Evolutionary conservation across 2,888 invertebrate species (phyloP), one percentile per base, ranked within the genome.

Genomic region (Latheticus oryzae): DNA sequence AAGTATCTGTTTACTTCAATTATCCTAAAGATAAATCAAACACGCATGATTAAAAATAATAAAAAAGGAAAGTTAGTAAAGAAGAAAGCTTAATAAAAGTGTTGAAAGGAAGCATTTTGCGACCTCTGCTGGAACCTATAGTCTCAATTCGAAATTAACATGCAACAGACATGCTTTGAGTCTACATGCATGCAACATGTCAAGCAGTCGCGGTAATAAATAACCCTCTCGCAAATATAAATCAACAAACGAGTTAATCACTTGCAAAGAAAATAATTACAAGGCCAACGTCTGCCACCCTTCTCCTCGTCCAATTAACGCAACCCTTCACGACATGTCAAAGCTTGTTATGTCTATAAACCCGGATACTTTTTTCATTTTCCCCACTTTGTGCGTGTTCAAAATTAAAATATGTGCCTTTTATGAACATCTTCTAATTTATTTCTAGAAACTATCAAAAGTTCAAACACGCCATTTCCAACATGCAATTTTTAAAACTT

Each of bases 221-320:
- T 76, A 71, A 73, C 67, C 60, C 64, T 70, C 74, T 71, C 72
- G 72, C 73, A 75, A 75, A 76, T 76, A 77, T 78, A 78, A 78
- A 78, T 78, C 78, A 78, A 78, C 76, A 73, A 77, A 78, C 78
- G 77, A 78, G 78, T 78, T 78, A 78, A 78, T 78, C 78, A 78
- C 77, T 78, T 72, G 75, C 74, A 74, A 74, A 75, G 77, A 77
- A 77, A 78, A 78, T 78, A 78, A 78, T 78, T 77, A 76, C 78
- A 78, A 78, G 78, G 78, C 76, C 77, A 74, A 69, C 73, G 70
- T 73, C 72, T 73, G 72, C 32, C 32, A 26, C 43, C 28, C 24
- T 17, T 42, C 24, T 42, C 11, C 3, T 8, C n/a, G 9, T 38
- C 9, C 7, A 8, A n/a, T n/a, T n/a, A n/a, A n/a, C n/a, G 33